Percentiles rank a stretch among this genome's conserved stretches.
phyloP scores from a whole-genome alignment of 2,888 invertebrate species.

The Scaptomyza caliginosa region DNA sequence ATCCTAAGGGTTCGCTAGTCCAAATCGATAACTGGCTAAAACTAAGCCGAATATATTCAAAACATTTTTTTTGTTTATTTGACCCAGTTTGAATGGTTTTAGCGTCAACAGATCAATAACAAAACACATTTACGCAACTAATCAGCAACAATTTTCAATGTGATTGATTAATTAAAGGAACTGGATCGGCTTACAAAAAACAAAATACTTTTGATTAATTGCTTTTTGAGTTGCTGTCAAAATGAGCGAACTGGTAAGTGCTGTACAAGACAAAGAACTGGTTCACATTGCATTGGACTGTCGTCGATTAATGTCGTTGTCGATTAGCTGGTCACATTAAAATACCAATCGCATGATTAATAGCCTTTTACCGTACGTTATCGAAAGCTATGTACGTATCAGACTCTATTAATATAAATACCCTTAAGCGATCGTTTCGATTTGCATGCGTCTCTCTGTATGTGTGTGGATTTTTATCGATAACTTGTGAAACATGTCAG shows the following conservation, averaged over 20 bases:
- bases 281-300: constrained; percentile 25
- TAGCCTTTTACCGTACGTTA: constrained; percentile 41
- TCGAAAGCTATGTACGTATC: constrained; percentile 36
- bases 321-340: constrained; percentile 28
- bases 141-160: neutral
- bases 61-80: neutral
- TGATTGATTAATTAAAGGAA: constrained; percentile 3
- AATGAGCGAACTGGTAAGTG: constrained; percentile 14
- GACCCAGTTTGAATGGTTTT: neutral
- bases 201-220: constrained; percentile 12
- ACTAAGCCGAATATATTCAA: neutral
- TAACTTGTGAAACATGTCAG: constrained; percentile 46
- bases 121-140: neutral
- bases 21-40: neutral
- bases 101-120: neutral
- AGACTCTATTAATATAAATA: constrained; percentile 28
- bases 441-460: neutral
- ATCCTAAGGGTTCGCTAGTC: too few species aligned
- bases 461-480: constrained; percentile 38
- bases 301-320: constrained; percentile 8
- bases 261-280: constrained; percentile 31
- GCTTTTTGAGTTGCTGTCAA: neutral
- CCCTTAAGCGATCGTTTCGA: constrained; percentile 4
- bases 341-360: constrained; percentile 47
- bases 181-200: constrained; percentile 6